Evolutionary conservation across 2,888 invertebrate species (phyloP).

Genomic region (Gari tellinella): DNA sequence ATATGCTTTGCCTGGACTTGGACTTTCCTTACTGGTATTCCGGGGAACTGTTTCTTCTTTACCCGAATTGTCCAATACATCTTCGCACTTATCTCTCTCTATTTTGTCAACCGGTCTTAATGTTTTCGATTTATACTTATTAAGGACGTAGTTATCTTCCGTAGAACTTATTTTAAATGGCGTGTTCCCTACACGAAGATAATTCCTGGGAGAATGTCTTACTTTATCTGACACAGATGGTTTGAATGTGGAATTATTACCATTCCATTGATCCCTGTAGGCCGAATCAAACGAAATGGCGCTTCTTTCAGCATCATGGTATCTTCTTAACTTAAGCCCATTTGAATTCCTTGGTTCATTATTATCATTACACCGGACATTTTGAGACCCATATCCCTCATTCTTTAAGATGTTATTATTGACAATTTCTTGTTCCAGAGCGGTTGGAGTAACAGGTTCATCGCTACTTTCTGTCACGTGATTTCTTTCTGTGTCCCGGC

Average conservation of each 20-base stretch:
- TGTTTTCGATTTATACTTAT: conserved; percentile 38
- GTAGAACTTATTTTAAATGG: conserved; percentile 53
- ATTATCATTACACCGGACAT: too few relatives aligned
- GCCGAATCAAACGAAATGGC: too few relatives aligned
- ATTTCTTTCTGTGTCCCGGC: background rate
- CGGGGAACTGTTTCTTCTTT: background rate
- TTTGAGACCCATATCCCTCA: too few relatives aligned
- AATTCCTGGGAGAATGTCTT: background rate
- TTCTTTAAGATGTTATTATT: too few relatives aligned
- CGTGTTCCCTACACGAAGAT: background rate
- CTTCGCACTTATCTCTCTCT: too few relatives aligned
- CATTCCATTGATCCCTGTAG: too few relatives aligned
- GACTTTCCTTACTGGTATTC: background rate
- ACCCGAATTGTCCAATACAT: background rate
- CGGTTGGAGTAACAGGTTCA: background rate
- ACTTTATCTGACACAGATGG: too few relatives aligned
- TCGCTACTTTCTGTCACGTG: too few relatives aligned
- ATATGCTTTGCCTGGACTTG: conserved; percentile 12
- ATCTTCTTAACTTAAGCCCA: background rate
- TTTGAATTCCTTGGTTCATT: background rate
- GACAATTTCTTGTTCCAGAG: too few relatives aligned
- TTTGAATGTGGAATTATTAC: too few relatives aligned
- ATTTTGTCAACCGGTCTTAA: background rate
- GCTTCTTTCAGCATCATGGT: too few relatives aligned
- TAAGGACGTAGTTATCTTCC: conserved; percentile 50